phyloP scores from a whole-genome alignment of 2,888 invertebrate genomes.

The Diarsia dahlii region DNA sequence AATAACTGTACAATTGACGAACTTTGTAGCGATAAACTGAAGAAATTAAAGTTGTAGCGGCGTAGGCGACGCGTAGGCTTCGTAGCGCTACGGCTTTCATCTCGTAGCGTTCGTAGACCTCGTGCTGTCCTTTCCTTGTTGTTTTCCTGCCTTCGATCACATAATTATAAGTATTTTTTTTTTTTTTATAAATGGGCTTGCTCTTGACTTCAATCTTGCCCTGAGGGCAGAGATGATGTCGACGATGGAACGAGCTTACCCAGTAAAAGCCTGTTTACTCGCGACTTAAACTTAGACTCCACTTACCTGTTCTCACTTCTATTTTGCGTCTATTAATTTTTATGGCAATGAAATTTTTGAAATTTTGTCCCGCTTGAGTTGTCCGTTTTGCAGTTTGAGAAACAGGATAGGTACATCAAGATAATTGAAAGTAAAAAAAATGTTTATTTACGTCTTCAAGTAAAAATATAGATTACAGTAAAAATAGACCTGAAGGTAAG shows the following conservation, averaged over 20 bases:
- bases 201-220: too few relatives aligned
- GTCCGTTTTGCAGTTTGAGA: not conserved
- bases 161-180: too few relatives aligned
- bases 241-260: too few relatives aligned
- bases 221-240: too few relatives aligned
- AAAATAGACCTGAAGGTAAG: too few relatives aligned
- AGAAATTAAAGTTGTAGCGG: not conserved
- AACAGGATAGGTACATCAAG: not conserved
- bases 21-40: not conserved
- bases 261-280: too few relatives aligned
- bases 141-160: too few relatives aligned
- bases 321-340: not conserved
- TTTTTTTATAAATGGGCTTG: too few relatives aligned
- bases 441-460: too few relatives aligned
- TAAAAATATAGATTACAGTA: too few relatives aligned
- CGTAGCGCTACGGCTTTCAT: not conserved
- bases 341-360: not conserved
- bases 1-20: not conserved
- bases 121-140: not conserved
- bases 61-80: constrained; percentile 29
- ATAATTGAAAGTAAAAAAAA: not conserved
- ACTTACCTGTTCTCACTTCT: not conserved
- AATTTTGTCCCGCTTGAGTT: rapidly evolving
- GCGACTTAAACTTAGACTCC: too few relatives aligned
- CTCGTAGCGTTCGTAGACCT: constrained; percentile 7